phyloP scores from a whole-genome alignment of 2,113 vertebrate genomes.

The Corvus hawaiiensis region DNA sequence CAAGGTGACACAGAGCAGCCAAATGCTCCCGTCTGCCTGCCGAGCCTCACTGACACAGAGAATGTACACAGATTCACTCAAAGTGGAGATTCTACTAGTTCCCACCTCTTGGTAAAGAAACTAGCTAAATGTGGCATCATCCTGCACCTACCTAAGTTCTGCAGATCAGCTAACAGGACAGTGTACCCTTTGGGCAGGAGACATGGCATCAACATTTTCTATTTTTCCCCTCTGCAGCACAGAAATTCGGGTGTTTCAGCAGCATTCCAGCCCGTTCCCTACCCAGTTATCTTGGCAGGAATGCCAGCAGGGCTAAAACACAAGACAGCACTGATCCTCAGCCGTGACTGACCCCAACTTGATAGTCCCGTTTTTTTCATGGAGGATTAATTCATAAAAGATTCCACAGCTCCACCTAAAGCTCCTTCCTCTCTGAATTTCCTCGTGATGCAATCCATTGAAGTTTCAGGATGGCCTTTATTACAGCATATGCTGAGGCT shows the following conservation, averaged over 20 bases:
- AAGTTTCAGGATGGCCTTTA: slow-evolving; percentile 49
- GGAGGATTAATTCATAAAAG: not conserved
- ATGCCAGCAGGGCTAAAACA: not conserved
- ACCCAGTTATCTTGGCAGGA: not conserved
- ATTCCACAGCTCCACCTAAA: slow-evolving; percentile 44
- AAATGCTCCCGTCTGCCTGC: not conserved
- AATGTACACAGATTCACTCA: fast-evolving
- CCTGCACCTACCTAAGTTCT: not conserved
- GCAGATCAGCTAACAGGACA: fast-evolving
- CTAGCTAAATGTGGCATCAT: not conserved
- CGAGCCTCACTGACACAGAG: fast-evolving
- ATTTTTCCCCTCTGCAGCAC: not conserved
- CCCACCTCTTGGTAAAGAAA: not conserved
- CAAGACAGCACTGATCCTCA: not conserved
- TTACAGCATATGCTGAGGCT: slow-evolving; percentile 38
- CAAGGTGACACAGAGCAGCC: not conserved
- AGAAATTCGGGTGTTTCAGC: fast-evolving
- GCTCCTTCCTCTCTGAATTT: slow-evolving; percentile 30
- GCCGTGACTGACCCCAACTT: not conserved
- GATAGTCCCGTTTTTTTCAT: not conserved
- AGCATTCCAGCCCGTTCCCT: not conserved
- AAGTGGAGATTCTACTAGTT: not conserved
- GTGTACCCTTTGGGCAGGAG: not conserved
- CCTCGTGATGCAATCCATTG: slow-evolving; percentile 25
- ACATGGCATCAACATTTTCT: not conserved